Percentiles rank a stretch among this genome's conserved stretches.
Conservation (phyloP, 1,140 invertebrate species). For the Hermetia illucens region DNA sequence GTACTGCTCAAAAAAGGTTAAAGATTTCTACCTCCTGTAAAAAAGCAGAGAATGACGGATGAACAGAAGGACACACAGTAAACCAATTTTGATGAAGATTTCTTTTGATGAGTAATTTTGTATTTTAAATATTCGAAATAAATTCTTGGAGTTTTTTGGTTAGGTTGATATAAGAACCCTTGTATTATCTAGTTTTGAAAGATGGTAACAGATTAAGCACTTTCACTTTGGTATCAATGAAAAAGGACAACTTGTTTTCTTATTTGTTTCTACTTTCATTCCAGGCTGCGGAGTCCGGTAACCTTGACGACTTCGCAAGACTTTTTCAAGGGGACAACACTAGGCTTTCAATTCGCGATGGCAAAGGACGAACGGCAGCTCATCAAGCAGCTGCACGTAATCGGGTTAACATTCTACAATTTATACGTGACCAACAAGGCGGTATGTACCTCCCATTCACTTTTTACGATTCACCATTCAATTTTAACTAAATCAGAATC, state of each 20-base stretch:
- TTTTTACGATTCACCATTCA: background rate
- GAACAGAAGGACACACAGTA: too few relatives aligned
- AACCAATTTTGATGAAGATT: too few relatives aligned
- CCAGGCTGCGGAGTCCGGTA: conserved; percentile 68
- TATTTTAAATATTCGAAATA: too few relatives aligned
- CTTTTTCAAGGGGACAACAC: conserved; percentile 51
- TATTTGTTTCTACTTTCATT: conserved; percentile 12
- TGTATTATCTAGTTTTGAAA: too few relatives aligned
- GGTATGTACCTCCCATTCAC: conserved; percentile 38
- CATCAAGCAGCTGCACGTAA: conserved; percentile 68
- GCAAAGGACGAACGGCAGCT: conserved; percentile 51
- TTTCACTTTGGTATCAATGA: too few relatives aligned
- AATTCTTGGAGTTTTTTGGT: too few relatives aligned
- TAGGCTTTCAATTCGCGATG: conserved; percentile 52
- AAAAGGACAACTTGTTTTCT: conserved; percentile 8
- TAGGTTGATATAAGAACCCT: too few relatives aligned
- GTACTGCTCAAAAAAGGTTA: too few relatives aligned
- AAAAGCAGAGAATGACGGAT: too few relatives aligned
- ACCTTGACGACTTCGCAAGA: conserved; percentile 60
- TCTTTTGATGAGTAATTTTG: too few relatives aligned
- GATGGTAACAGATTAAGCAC: too few relatives aligned
- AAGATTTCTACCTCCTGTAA: too few relatives aligned
- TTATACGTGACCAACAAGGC: conserved; percentile 53
- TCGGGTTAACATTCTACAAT: conserved; percentile 56
- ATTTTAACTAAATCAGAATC: background rate